Conservation (phyloP, 92 coral and sea anemone genomes). For the Phenganax subtilis region DNA sequence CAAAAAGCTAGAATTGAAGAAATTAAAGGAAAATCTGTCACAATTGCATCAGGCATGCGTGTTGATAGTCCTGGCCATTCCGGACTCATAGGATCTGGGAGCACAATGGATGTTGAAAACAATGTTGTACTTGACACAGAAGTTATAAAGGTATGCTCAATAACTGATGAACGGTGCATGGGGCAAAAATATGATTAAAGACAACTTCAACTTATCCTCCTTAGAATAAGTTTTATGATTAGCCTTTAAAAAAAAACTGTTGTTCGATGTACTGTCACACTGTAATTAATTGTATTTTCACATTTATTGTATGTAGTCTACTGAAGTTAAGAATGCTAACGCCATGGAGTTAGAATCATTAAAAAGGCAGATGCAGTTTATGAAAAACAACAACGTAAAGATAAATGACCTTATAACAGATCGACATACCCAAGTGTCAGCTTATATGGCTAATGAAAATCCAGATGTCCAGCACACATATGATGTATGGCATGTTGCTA, state of each 20-base stretch:
- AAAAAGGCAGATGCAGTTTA: slow-evolving; percentile 45
- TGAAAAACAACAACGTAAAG: slow-evolving; percentile 37
- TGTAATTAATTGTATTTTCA: slow-evolving; percentile 4
- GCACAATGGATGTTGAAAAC: slow-evolving; percentile 37
- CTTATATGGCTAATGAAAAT: slow-evolving; percentile 42
- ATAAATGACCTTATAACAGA: slow-evolving; percentile 43
- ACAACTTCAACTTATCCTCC: no score
- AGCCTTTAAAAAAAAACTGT: background rate
- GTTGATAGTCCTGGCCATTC: slow-evolving; percentile 54
- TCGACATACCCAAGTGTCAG: slow-evolving; percentile 46
- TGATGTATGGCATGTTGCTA: slow-evolving; percentile 2
- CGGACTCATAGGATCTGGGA: slow-evolving; percentile 37
- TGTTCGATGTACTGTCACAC: background rate
- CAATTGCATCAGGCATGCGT: slow-evolving; percentile 47
- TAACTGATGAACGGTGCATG: background rate
- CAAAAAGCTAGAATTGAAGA: slow-evolving; percentile 37
- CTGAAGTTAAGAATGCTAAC: slow-evolving; percentile 45
- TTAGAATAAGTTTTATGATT: background rate
- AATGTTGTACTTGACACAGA: slow-evolving; percentile 45
- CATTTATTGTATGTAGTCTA: slow-evolving; percentile 23
- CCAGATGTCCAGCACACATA: slow-evolving; percentile 42
- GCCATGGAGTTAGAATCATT: slow-evolving; percentile 50
- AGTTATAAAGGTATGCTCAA: slow-evolving; percentile 37
- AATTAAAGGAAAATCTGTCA: slow-evolving; percentile 38
- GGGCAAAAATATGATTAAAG: no score